Percentiles rank a stretch among this genome's conserved stretches.
Conservation (phyloP, 2,797 vertebrate species). For the Garrulus glandarius region DNA sequence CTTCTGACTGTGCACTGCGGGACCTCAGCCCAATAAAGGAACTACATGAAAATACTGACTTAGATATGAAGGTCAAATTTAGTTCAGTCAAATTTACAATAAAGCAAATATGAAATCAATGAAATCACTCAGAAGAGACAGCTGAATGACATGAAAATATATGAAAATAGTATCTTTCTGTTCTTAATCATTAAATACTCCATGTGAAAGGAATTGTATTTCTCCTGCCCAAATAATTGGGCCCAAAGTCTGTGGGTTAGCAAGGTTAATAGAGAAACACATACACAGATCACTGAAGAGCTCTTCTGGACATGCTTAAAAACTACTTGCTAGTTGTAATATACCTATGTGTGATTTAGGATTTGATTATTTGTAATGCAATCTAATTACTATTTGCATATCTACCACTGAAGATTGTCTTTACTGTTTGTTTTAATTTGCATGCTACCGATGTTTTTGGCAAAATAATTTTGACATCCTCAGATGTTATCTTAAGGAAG, state of each 20-base stretch:
- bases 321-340: background rate
- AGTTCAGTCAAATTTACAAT: background rate
- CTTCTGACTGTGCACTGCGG: background rate
- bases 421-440: background rate
- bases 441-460: background rate
- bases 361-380: background rate
- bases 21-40: background rate
- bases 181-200: background rate
- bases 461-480: background rate
- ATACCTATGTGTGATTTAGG: background rate
- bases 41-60: background rate
- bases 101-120: background rate
- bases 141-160: background rate
- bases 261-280: background rate
- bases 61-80: background rate
- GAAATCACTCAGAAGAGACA: background rate
- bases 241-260: background rate
- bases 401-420: background rate
- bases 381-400: background rate
- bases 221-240: background rate
- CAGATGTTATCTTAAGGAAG: background rate
- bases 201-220: background rate
- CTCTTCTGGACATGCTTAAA: background rate
- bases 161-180: background rate
- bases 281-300: background rate